phyloP scores from a whole-genome alignment of 2,888 invertebrate species.

The Stenotaenia linearis region DNA sequence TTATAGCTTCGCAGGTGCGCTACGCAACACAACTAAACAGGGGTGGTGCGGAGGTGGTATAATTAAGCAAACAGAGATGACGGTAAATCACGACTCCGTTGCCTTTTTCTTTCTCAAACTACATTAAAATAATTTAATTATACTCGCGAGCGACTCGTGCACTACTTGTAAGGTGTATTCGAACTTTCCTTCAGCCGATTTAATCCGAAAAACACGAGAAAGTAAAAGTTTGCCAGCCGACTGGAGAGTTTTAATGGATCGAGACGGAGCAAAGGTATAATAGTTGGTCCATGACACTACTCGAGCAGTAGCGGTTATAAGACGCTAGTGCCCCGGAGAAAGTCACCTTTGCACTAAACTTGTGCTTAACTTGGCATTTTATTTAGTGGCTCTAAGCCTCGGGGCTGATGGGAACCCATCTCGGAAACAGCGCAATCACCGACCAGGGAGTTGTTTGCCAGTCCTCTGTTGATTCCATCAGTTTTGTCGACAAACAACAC shows the following conservation, averaged over 20 bases:
- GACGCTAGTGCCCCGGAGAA: slow-evolving; percentile 24
- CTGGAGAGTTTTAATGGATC: slow-evolving; percentile 26
- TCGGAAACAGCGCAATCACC: slow-evolving; percentile 29
- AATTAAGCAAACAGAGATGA: slow-evolving; percentile 29
- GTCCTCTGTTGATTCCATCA: slow-evolving; percentile 30
- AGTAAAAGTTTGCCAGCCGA: neutral
- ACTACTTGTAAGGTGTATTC: neutral
- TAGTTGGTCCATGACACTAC: neutral
- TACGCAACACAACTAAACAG: neutral
- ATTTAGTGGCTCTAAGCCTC: slow-evolving; percentile 31
- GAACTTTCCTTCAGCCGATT: neutral
- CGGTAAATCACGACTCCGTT: slow-evolving; percentile 28
- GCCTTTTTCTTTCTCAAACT: slow-evolving; percentile 7
- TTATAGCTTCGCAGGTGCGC: slow-evolving; percentile 27
- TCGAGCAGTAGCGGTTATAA: neutral
- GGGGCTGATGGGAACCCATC: slow-evolving; percentile 32
- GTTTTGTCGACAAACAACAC: slow-evolving; percentile 26
- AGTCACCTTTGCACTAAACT: slow-evolving; percentile 28
- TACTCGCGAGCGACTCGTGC: neutral
- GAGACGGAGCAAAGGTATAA: neutral
- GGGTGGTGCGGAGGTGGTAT: neutral
- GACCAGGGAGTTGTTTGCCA: slow-evolving; percentile 30
- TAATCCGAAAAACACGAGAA: neutral
- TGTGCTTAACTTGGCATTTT: slow-evolving; percentile 33
- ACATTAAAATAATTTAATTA: slow-evolving; percentile 33